Conservation (phyloP, 2,113 vertebrate genomes). For the Neogale vison region DNA sequence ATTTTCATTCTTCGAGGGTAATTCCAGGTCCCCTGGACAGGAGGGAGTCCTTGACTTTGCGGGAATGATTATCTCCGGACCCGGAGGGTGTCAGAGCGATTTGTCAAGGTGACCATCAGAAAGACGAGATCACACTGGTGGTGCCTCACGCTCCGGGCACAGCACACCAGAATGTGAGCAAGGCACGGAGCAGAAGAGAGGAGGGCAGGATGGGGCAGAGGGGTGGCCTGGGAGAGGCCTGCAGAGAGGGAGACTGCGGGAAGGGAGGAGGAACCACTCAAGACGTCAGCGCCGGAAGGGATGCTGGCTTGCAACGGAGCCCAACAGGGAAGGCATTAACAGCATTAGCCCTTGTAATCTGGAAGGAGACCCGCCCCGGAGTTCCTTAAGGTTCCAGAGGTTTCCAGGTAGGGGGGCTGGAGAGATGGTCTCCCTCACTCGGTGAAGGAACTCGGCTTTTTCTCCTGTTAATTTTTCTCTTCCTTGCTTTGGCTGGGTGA, state of each 20-base stretch:
- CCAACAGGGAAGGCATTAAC: neutral
- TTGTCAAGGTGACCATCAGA: slow-evolving; percentile 66
- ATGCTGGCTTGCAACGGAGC: neutral
- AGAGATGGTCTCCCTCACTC: neutral
- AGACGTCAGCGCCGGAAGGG: neutral
- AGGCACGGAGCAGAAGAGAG: fast-evolving
- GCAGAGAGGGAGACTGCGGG: fast-evolving
- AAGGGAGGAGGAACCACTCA: neutral
- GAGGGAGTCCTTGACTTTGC: slow-evolving; percentile 48
- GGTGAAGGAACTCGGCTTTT: neutral
- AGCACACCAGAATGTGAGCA: neutral
- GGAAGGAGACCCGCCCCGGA: neutral
- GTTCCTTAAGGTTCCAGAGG: neutral
- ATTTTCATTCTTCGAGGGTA: slow-evolving; percentile 64
- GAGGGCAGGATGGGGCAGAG: neutral
- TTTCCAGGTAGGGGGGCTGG: neutral
- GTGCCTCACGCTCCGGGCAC: neutral
- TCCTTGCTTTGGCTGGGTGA: neutral
- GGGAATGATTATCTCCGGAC: slow-evolving; percentile 74
- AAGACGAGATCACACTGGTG: slow-evolving; percentile 3
- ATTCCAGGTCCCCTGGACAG: slow-evolving; percentile 72
- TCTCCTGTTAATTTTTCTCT: neutral
- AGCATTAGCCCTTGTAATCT: neutral
- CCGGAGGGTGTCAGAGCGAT: slow-evolving; percentile 72
- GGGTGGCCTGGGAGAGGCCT: fast-evolving